A percentile compares a stretch with the other conserved stretches of the same genome.
Evolutionary conservation across 2,888 invertebrate genomes (phyloP).

Genomic region (Alviniconcha strummeri): DNA sequence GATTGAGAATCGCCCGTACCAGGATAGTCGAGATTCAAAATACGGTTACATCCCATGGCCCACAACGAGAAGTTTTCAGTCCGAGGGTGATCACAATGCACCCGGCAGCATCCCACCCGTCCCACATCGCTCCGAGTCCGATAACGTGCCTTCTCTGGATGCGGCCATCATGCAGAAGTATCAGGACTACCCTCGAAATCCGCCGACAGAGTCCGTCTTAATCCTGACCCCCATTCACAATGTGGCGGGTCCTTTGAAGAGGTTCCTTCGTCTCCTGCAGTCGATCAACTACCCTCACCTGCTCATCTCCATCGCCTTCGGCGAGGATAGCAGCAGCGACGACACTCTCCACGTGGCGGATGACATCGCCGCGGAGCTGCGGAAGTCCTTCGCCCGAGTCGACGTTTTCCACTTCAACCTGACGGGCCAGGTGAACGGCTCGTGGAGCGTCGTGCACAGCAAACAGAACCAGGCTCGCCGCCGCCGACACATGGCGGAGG

Average conservation of each 20-base stretch:
- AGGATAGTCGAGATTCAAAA: no score
- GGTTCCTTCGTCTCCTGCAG: slow-evolving; percentile 54
- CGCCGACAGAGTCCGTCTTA: slow-evolving; percentile 50
- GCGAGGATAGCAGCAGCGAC: slow-evolving; percentile 68
- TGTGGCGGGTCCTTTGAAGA: slow-evolving; percentile 50
- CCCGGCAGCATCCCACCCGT: slow-evolving; percentile 46
- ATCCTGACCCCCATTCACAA: slow-evolving; percentile 67
- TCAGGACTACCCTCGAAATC: slow-evolving; percentile 41
- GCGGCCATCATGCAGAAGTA: slow-evolving; percentile 41
- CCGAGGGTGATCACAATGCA: no score
- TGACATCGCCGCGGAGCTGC: slow-evolving; percentile 47
- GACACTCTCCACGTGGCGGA: slow-evolving; percentile 55
- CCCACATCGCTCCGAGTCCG: slow-evolving; percentile 51
- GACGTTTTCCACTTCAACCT: slow-evolving; percentile 57
- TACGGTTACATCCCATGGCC: no score
- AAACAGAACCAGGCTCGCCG: slow-evolving; percentile 53
- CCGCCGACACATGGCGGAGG: slow-evolving; percentile 62
- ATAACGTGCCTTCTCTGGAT: slow-evolving; percentile 48
- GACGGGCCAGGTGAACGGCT: slow-evolving; percentile 49
- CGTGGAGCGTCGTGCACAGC: slow-evolving; percentile 57
- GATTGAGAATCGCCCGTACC: no score
- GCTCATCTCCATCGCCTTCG: slow-evolving; percentile 63
- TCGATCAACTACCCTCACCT: slow-evolving; percentile 63
- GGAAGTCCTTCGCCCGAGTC: slow-evolving; percentile 52
- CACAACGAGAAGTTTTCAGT: neutral